Conservation (phyloP, 1,140 invertebrate genomes). For the Drosophila mauritiana region DNA sequence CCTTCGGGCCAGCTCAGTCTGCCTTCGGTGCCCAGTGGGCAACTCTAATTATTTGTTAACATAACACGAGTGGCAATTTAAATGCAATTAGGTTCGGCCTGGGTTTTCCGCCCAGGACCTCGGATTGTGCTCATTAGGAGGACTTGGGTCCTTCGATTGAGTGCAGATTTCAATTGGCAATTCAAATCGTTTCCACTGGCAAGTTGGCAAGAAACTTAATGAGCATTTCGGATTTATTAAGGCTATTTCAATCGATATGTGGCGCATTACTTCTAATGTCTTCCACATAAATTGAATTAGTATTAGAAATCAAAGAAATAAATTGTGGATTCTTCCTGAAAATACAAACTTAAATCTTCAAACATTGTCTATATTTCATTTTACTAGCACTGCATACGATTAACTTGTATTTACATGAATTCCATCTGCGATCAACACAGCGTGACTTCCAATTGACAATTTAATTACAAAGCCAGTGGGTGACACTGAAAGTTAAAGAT, state of each 20-base stretch:
- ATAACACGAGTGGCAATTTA: slow-evolving; percentile 82
- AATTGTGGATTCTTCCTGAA: too few relatives aligned
- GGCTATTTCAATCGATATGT: background rate
- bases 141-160: slow-evolving; percentile 39
- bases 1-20: slow-evolving; percentile 33
- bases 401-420: slow-evolving; percentile 37
- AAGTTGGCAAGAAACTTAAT: slow-evolving; percentile 46
- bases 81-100: slow-evolving; percentile 74
- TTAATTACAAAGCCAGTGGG: slow-evolving; percentile 61
- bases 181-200: slow-evolving; percentile 39
- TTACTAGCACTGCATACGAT: background rate
- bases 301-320: background rate
- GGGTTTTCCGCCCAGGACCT: slow-evolving; percentile 25
- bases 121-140: slow-evolving; percentile 62
- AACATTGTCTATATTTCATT: background rate
- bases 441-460: slow-evolving; percentile 65
- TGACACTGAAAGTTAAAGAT: slow-evolving; percentile 37
- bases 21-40: slow-evolving; percentile 64
- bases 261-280: slow-evolving; percentile 1
- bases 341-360: background rate
- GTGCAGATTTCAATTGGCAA: slow-evolving; percentile 49
- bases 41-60: slow-evolving; percentile 82
- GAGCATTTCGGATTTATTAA: slow-evolving; percentile 42
- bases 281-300: background rate
- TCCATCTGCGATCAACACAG: slow-evolving; percentile 70